A percentile compares a stretch with the other conserved stretches of the same genome.
Evolutionary conservation across 2,888 invertebrate species (phyloP).

Genomic region (Anodontia alba): DNA sequence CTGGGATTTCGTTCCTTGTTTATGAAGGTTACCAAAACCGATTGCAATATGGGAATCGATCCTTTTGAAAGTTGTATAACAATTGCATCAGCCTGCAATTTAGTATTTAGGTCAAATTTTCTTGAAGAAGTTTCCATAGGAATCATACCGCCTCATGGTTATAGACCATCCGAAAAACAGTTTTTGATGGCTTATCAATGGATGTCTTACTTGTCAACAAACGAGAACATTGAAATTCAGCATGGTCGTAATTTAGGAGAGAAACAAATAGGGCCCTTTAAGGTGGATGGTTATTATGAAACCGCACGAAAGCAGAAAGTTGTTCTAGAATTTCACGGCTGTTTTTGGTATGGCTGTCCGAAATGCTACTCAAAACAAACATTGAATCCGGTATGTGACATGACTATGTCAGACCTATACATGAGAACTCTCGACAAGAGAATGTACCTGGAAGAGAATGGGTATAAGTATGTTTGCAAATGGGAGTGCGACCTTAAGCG

Average conservation of each 20-base stretch:
- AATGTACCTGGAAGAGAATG: constrained; percentile 25
- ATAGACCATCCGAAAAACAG: constrained; percentile 41
- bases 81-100: constrained; percentile 41
- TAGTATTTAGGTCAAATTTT: constrained; percentile 30
- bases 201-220: constrained; percentile 27
- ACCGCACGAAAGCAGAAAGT: constrained; percentile 15
- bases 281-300: constrained; percentile 45
- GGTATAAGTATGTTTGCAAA: constrained; percentile 43
- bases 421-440: constrained; percentile 31
- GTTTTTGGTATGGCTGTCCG: constrained; percentile 34
- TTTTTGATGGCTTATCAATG: constrained; percentile 42
- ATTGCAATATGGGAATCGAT: constrained; percentile 25
- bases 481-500: constrained; percentile 66
- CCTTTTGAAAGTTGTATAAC: constrained; percentile 43
- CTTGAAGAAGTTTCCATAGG: constrained; percentile 27
- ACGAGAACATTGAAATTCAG: constrained; percentile 19
- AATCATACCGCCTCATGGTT: constrained; percentile 46
- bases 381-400: constrained; percentile 23
- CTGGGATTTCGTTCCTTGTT: constrained; percentile 32
- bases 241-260: constrained; percentile 30
- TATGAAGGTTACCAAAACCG: constrained; percentile 18
- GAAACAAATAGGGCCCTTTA: constrained; percentile 44
- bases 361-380: constrained; percentile 16
- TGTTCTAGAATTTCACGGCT: constrained; percentile 35
- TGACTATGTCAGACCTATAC: constrained; percentile 31